Base-by-base conservation (phyloP, 2,888 invertebrate species). In the Ornithoptera alexandrae region DNA sequence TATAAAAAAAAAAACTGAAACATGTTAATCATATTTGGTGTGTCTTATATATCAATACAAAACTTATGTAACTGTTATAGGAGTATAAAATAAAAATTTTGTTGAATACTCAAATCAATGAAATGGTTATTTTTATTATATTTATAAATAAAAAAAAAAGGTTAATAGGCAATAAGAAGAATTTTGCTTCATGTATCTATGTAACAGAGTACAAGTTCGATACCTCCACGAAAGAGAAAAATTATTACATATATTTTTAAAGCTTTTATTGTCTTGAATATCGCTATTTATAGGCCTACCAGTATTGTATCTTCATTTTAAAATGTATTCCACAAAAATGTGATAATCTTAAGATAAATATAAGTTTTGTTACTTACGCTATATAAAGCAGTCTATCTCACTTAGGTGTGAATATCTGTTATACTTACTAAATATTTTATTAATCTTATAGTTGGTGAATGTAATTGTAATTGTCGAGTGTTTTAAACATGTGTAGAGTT, bases 401-500 rank as follows among this genome's bases (percentile, higher is more conserved):
- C 62, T 61, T 50, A 39, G 15, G 50, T 61, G 22, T 8, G 17
- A 61, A 57, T 62, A n/a, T 69, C 30, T 62, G 61, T 50, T 58
- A 66, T 22, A 63, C 58, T 36, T 62, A 57, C 62, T 58, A 46
- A 56, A 65, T 58, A 62, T 65, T 46, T 65, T 36, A 65, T 24
- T 36, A 46, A 30, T 46, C 46, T 17, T 58, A 58, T 22, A 15
- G 57, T 70, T 53, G 42, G 20, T 56, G 15, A 46, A 61, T 46
- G 62, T 62, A 58, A 68, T 50, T 22, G 24, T 62, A 76, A 75
- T 72, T 73, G 78, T 68, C 58, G 24, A 75, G 73, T 81, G 82
- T 84, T 86, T 78, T 78, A 79, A 78, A 81, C 80, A 83, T 73
- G 72, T 75, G 78, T 73, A 77, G 74, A 75, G 76, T 78, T 83